Evolutionary conservation across 2,888 invertebrate species (phyloP).

Genomic region (Bugula neritina): DNA sequence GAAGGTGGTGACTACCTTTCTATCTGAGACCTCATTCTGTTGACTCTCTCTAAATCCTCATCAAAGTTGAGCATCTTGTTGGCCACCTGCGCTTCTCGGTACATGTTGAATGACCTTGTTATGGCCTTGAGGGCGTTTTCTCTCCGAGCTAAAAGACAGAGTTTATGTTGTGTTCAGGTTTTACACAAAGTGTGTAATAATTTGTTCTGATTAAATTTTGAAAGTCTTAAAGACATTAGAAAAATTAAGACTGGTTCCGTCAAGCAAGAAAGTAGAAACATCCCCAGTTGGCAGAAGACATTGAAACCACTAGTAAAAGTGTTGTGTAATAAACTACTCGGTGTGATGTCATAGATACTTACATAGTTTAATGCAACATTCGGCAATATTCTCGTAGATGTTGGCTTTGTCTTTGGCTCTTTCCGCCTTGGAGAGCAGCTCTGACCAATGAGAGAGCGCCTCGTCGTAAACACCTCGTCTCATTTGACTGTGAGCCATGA

Average conservation of each 20-base stretch:
- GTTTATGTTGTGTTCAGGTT: no score
- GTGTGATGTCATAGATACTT: no score
- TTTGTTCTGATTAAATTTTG: no score
- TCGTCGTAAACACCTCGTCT: background rate
- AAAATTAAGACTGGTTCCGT: no score
- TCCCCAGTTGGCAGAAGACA: no score
- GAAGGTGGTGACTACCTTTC: no score
- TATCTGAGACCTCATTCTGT: no score
- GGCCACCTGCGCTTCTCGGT: background rate
- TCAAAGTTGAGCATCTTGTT: background rate
- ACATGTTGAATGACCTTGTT: background rate
- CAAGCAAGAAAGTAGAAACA: no score
- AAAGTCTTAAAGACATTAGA: no score
- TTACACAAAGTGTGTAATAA: no score
- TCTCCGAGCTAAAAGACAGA: background rate
- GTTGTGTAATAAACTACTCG: no score
- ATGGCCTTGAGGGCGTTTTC: background rate
- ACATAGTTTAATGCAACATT: conserved; percentile 8
- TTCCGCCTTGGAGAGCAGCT: conserved; percentile 5
- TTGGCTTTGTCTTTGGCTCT: conserved; percentile 22
- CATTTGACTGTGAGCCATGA: conserved; percentile 4
- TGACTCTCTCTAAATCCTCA: conserved; percentile 1
- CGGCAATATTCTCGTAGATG: conserved; percentile 1
- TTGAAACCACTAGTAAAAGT: no score
- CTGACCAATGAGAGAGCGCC: conserved; percentile 22